Evolutionary conservation across 2,113 vertebrate species (phyloP), one percentile per base, ranked within the genome.

Genomic region (Spea bombifrons): DNA sequence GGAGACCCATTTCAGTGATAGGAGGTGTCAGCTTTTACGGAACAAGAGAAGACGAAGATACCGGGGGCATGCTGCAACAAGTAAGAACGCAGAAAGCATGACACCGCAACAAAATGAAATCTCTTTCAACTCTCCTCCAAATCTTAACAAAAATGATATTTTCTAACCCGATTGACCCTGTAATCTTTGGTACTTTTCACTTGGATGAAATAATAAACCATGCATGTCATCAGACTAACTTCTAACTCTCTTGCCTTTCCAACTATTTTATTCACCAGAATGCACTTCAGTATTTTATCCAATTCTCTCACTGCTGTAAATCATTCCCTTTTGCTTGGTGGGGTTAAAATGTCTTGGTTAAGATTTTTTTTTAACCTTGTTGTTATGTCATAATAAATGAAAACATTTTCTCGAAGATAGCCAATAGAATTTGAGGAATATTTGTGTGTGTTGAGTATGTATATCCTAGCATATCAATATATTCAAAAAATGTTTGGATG

Each of bases 1-100:
- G 89, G 77, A 89, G 95, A 76, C 97, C 96, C 12, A 86, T 96
- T 81, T 98, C 97, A 0, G 90, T 97, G 75, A 96, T 95, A 63
- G 97, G 94, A 82, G 94, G 91, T 45, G 91, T 91, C 83, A 91
- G 90, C 87, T 85, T 94, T 83, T 97, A 93, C 80, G 85, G 85
- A 53, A 88, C 85, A 3, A 65, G 83, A 69, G 91, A 91, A 3
- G 80, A 83, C 4, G 94, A 91, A 81, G 92, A 96, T 72, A 92
- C 91, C 70, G 93, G 94, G 75, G 89, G 86, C 81, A 86, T 89
- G 70, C 90, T 95, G 80, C 90, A 93, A 83, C 94, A 94, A 92
- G 97, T 99, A 95, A 97, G 97, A 86, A 86, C 80, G 76, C 82
- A 85, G 64, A 43, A 71, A 69, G 71, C 78, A 84, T 84, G 68